Conservation (phyloP, 2,113 vertebrate species). For the Numida meleagris region DNA sequence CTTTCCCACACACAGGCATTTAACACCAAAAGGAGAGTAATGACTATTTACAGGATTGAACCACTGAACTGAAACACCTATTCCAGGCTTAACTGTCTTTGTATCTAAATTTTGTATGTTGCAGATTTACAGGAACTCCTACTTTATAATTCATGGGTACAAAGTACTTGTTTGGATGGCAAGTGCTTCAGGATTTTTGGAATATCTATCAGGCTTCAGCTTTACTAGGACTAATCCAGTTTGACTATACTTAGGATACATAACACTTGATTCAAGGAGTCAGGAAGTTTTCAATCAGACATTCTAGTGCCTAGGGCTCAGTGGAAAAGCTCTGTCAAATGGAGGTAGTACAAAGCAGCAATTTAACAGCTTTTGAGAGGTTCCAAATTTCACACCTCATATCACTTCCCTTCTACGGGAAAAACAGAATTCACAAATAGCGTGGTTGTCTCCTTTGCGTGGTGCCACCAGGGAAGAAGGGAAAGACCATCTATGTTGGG, state of each 20-base stretch:
- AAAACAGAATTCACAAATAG: not conserved
- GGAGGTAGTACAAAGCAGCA: not conserved
- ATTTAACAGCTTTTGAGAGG: not conserved
- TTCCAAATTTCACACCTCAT: not conserved
- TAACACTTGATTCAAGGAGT: rapidly evolving
- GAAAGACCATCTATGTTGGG: not conserved
- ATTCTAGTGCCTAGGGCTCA: not conserved
- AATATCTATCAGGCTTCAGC: not conserved
- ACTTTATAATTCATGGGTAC: not conserved
- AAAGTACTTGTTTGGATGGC: not conserved
- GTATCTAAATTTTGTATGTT: not conserved
- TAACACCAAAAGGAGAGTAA: not conserved
- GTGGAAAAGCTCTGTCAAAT: not conserved
- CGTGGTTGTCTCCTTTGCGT: not conserved
- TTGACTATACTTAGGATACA: not conserved
- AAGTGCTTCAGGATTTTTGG: not conserved
- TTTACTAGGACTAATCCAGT: not conserved
- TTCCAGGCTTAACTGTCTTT: not conserved
- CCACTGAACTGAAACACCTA: not conserved
- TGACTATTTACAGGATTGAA: not conserved
- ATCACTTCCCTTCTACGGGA: not conserved
- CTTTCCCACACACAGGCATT: not conserved
- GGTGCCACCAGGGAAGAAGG: not conserved
- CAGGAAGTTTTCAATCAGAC: not conserved
- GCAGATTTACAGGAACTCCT: not conserved